Evolutionary conservation across 2,797 vertebrate species (phyloP).

Genomic region (Vireo griseus): DNA sequence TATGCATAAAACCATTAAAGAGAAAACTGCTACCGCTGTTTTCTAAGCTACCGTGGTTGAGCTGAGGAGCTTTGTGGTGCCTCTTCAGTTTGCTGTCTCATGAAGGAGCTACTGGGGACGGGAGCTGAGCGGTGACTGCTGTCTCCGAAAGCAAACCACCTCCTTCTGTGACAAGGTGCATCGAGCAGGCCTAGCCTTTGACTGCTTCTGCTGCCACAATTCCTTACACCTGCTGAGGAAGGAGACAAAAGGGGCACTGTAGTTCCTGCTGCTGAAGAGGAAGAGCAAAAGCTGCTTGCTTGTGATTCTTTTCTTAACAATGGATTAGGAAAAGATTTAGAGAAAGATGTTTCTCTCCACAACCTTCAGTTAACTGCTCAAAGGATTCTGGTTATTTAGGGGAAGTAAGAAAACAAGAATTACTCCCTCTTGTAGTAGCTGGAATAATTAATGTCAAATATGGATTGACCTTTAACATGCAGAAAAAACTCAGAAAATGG

Average conservation of each 20-base stretch:
- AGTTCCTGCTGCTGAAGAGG: neutral
- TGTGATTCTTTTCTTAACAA: neutral
- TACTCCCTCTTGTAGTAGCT: neutral
- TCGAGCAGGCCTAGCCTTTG: neutral
- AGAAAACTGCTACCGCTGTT: neutral
- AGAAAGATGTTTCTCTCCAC: neutral
- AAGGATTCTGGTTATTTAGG: neutral
- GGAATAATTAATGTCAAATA: neutral
- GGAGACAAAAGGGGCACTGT: neutral
- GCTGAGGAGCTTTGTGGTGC: neutral
- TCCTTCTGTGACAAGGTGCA: neutral
- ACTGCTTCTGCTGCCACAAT: neutral
- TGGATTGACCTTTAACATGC: neutral
- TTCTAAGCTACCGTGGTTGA: neutral
- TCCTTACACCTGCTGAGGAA: neutral
- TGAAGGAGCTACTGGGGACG: neutral
- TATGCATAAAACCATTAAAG: neutral
- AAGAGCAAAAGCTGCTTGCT: neutral
- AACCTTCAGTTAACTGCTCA: neutral
- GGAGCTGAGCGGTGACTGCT: neutral
- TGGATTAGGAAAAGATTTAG: neutral
- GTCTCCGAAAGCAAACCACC: neutral
- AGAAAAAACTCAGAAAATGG: neutral
- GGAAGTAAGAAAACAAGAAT: neutral
- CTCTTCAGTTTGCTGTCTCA: neutral